Percentiles rank a stretch among this genome's conserved stretches.
These are phyloP conservation scores for Leptinotarsa rubiginosa DNA, from an alignment of 2,888 invertebrate genomes.

Conservation along the genomic window DNA sequence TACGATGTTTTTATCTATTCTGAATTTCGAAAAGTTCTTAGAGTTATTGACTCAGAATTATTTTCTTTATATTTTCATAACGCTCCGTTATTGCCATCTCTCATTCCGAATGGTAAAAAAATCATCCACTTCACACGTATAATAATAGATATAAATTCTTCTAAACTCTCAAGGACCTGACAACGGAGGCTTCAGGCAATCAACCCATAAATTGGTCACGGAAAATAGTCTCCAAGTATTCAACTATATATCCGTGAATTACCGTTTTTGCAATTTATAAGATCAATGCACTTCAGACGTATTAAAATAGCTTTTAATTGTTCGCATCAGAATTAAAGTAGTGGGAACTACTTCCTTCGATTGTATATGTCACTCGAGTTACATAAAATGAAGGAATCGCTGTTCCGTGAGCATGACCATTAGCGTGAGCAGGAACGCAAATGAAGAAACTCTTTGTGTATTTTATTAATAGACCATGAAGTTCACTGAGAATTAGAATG, in stretches of 20 bases:
- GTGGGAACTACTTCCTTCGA: conserved; percentile 56
- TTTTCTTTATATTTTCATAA: too few relatives aligned
- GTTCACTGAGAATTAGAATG: too few relatives aligned
- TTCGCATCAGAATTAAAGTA: conserved; percentile 53
- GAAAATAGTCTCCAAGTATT: not conserved
- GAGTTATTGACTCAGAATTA: too few relatives aligned
- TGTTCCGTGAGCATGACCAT: conserved; percentile 55
- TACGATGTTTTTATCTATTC: too few relatives aligned
- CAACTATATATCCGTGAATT: conserved; percentile 13
- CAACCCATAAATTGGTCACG: not conserved
- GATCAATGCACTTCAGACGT: conserved; percentile 50
- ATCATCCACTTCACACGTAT: too few relatives aligned
- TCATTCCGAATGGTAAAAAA: too few relatives aligned
- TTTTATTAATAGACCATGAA: not conserved
- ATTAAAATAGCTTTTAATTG: conserved; percentile 52
- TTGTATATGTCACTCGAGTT: conserved; percentile 57
- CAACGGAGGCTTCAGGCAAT: not conserved
- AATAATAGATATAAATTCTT: not conserved
- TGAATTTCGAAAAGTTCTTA: too few relatives aligned
- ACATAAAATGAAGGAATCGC: conserved; percentile 54
- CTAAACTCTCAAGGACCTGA: not conserved
- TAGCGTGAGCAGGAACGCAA: conserved; percentile 15
- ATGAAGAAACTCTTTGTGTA: conserved; percentile 6
- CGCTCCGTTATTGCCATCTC: too few relatives aligned
- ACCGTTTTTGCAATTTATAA: conserved; percentile 43